Conservation (phyloP, 2,797 vertebrate species). For the Myripristis murdjan region DNA sequence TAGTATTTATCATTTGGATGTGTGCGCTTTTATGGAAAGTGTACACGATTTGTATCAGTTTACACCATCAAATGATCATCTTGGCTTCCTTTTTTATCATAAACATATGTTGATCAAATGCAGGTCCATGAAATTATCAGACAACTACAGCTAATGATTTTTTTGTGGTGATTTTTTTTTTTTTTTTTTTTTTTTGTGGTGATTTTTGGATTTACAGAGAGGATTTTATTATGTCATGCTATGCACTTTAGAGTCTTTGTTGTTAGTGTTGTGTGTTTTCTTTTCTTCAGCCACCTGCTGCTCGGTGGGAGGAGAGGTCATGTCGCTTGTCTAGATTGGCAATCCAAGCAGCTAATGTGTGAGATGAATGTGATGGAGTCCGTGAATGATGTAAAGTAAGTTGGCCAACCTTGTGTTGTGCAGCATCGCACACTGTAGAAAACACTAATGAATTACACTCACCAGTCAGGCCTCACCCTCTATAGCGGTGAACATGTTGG, state of each 20-base stretch:
- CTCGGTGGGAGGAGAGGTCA: conserved; percentile 91
- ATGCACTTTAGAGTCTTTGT: background rate
- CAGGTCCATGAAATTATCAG: background rate
- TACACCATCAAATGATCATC: background rate
- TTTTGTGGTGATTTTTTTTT: background rate
- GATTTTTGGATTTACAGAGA: too few species aligned
- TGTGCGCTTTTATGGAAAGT: too few species aligned
- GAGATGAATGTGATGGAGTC: conserved; percentile 95
- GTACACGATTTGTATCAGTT: background rate
- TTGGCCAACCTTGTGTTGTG: background rate
- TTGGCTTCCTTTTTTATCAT: too few species aligned
- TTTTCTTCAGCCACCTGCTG: conserved; percentile 86
- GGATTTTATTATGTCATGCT: background rate
- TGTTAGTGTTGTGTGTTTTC: conserved; percentile 1
- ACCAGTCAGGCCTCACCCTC: background rate
- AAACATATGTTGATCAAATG: too few species aligned
- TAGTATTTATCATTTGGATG: too few species aligned
- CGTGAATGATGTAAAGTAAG: conserved; percentile 90
- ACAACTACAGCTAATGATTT: background rate
- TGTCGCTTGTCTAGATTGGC: conserved; percentile 91
- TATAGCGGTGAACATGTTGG: background rate
- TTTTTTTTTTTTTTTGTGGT: background rate
- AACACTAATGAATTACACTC: background rate
- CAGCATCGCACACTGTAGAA: background rate
- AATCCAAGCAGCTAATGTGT: conserved; percentile 89